Conservation (phyloP, 1,140 invertebrate genomes). For the Orussus abietinus region DNA sequence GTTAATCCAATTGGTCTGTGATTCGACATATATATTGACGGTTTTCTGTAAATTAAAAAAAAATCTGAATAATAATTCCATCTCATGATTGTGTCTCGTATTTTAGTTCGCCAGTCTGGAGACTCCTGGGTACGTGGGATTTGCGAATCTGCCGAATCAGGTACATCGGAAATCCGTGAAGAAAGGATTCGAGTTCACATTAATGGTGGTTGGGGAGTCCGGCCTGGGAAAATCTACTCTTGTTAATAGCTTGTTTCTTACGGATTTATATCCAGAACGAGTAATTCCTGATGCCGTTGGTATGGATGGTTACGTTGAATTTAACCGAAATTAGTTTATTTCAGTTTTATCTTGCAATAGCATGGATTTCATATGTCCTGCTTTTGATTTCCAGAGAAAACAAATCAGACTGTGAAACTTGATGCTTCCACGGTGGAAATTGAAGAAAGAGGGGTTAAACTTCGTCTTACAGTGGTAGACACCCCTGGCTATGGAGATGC, state of each 20-base stretch:
- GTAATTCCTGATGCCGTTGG: slow-evolving; percentile 81
- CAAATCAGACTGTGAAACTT: slow-evolving; percentile 83
- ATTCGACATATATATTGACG: too few relatives aligned
- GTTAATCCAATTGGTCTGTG: too few relatives aligned
- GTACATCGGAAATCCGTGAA: slow-evolving; percentile 95
- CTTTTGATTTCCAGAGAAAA: slow-evolving; percentile 65
- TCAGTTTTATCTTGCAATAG: slow-evolving; percentile 2
- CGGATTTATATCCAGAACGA: slow-evolving; percentile 89
- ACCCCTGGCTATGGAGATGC: slow-evolving; percentile 98
- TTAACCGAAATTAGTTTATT: slow-evolving; percentile 5
- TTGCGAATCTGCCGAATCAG: slow-evolving; percentile 94
- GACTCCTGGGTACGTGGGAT: slow-evolving; percentile 85
- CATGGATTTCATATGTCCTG: slow-evolving; percentile 8
- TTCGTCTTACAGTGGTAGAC: slow-evolving; percentile 88
- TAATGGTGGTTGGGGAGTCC: slow-evolving; percentile 97
- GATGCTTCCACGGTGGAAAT: slow-evolving; percentile 92
- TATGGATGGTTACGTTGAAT: slow-evolving; percentile 56
- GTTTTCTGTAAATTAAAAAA: too few relatives aligned
- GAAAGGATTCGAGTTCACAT: slow-evolving; percentile 95
- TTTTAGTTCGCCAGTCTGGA: slow-evolving; percentile 75
- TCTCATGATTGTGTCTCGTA: background rate
- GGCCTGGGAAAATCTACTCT: slow-evolving; percentile 97
- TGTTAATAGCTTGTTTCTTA: slow-evolving; percentile 96
- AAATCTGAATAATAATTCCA: background rate
- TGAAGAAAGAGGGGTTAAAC: slow-evolving; percentile 87